A percentile compares a stretch with the other conserved stretches of the same genome.
These are phyloP conservation scores for Apodemus agrarius DNA, from an alignment of 2,797 vertebrate species.

Conservation along the genomic window DNA sequence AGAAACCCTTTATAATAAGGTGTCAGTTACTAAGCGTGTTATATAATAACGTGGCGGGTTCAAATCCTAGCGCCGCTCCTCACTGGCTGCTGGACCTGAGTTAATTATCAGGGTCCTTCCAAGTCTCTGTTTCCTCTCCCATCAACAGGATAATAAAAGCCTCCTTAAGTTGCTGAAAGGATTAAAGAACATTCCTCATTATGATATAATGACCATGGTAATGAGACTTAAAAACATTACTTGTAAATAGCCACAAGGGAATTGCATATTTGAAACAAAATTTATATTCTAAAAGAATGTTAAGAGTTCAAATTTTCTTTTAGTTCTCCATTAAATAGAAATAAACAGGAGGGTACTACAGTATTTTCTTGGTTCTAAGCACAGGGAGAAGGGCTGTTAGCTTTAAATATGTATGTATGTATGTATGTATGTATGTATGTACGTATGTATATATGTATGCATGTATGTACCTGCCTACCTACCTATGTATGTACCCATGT, in stretches of 20 bases:
- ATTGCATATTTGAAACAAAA: not conserved
- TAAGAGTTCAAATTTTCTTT: not conserved
- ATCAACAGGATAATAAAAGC: not conserved
- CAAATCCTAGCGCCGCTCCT: not conserved
- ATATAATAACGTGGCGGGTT: too few species aligned
- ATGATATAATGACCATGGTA: not conserved
- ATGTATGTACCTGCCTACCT: too few species aligned
- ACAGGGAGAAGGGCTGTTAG: not conserved
- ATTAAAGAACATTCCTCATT: not conserved
- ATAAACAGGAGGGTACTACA: not conserved
- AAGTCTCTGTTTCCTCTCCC: not conserved
- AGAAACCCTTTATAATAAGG: not conserved
- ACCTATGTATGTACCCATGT: too few species aligned
- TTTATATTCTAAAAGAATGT: not conserved
- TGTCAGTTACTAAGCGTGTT: not conserved
- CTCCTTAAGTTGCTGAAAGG: not conserved
- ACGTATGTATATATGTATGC: too few species aligned
- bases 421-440: too few species aligned
- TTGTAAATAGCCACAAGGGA: not conserved
- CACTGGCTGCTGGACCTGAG: not conserved
- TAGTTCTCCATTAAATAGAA: not conserved
- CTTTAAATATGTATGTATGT: too few species aligned
- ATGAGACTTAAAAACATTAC: not conserved
- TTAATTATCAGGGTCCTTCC: not conserved
- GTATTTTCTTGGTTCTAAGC: not conserved